Percentiles rank a stretch among this genome's conserved stretches.
These are phyloP conservation scores for Diarsia brunnea DNA, from an alignment of 2,888 invertebrate genomes.

Conservation along the genomic window DNA sequence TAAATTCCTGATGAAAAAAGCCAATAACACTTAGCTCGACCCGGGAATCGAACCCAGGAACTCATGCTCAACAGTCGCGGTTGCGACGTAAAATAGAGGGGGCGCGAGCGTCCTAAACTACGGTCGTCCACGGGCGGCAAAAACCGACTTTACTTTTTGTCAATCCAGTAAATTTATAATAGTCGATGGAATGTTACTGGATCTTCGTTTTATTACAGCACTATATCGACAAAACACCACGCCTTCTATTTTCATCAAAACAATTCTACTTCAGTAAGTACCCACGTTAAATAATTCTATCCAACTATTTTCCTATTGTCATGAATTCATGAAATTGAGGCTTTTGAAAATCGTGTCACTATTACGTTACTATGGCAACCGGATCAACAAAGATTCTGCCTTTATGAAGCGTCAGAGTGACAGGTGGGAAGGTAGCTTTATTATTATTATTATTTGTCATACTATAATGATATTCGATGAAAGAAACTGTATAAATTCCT, in stretches of 20 bases:
- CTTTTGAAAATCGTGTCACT: neutral
- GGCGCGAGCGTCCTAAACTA: too few species aligned
- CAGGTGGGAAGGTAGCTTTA: slow-evolving; percentile 12
- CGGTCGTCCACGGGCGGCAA: too few species aligned
- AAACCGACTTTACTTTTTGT: too few species aligned
- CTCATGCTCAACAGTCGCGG: too few species aligned
- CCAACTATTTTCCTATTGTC: slow-evolving; percentile 4
- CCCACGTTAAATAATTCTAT: neutral
- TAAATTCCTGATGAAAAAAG: too few species aligned
- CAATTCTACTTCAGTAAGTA: slow-evolving; percentile 1
- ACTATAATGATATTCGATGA: neutral
- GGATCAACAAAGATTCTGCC: neutral
- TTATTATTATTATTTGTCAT: neutral
- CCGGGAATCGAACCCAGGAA: too few species aligned
- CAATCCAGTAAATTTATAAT: too few species aligned
- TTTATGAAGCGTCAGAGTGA: neutral
- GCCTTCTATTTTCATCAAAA: neutral
- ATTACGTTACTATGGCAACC: slow-evolving; percentile 17
- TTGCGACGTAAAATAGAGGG: too few species aligned
- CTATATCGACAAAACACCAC: neutral
- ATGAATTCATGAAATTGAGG: neutral
- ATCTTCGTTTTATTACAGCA: neutral
- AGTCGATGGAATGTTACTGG: neutral
- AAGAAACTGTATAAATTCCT: neutral
- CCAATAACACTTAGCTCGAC: too few species aligned